Evolutionary conservation across 2,113 vertebrate species (phyloP), one percentile per base, ranked within the genome.

Genomic region (Motacilla alba): DNA sequence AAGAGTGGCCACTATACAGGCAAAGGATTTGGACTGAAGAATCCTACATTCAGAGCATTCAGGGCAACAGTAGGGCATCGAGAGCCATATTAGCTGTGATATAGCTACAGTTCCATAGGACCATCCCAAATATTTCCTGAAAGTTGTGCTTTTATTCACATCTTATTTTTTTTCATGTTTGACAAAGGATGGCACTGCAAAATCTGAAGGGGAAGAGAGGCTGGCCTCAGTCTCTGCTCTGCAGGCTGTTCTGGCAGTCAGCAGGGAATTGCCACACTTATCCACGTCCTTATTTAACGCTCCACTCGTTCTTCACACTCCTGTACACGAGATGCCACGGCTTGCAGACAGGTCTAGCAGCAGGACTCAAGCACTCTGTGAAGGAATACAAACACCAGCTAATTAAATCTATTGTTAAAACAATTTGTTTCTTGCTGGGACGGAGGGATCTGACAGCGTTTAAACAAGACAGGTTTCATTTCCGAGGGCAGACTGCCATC

Each of bases 351-450:
- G 96, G 94, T 95, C 78, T 78, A 52, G 68, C 91, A 83, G 94
- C 87, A 74, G 92, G 95, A 95, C 83, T 67, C 13, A 5, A 33
- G 87, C 76, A 15, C 26, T 35, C 95, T 58, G 74, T 46, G 92
- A 86, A 73, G 67, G 94, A 97, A 98, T 92, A 94, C 93, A 95
- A 89, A 93, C 83, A 82, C 64, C 37, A 86, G 69, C 77, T 97
- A 97, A 98, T 98, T 98, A 97, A 96, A 93, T 82, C 93, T 85
- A 75, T 93, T 94, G 92, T 97, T 98, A 94, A 96, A 97, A 95
- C 89, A 73, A 94, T 95, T 94, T 97, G 90, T 95, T 96, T 93
- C 93, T 95, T 66, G n/a, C 96, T 64, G 92, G 83, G 83, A 47
- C 24, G 10, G 50, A 90, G 75, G 91, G 75, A 59, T 74, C 74